Evolutionary conservation across 2,797 vertebrate species (phyloP).

Genomic region (Hippocampus kuda): DNA sequence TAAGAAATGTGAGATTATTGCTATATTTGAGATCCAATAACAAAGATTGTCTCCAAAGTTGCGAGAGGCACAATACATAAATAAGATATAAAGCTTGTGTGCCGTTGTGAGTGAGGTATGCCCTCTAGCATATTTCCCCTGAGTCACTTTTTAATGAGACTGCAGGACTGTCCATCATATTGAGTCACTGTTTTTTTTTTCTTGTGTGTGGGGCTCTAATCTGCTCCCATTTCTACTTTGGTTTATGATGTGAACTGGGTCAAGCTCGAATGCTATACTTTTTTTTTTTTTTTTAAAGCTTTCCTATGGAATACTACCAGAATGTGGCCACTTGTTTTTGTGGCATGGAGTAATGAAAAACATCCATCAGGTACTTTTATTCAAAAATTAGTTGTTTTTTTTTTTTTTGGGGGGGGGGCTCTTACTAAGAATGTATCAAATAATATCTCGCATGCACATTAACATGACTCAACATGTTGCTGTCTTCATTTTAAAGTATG

Average conservation of each 20-base stretch:
- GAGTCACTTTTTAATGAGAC: conserved; percentile 46
- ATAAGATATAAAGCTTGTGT: conserved; percentile 5
- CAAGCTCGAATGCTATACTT: conserved; percentile 6
- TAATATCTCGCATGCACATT: neutral
- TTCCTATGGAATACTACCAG: neutral
- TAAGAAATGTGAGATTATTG: neutral
- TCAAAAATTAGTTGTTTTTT: no score
- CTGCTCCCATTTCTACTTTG: conserved; percentile 17
- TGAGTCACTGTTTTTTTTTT: conserved; percentile 35
- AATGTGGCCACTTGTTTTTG: neutral
- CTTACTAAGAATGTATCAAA: neutral
- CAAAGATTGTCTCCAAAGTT: conserved; percentile 6
- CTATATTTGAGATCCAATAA: neutral
- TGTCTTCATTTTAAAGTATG: neutral
- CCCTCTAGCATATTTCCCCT: conserved; percentile 43
- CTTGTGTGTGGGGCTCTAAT: conserved; percentile 3
- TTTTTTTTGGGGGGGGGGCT: no score
- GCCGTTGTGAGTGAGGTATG: conserved; percentile 28
- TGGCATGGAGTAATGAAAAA: neutral
- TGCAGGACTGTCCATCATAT: conserved; percentile 38
- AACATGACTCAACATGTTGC: neutral
- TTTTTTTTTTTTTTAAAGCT: neutral
- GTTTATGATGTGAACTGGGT: conserved; percentile 15
- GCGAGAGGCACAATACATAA: conserved; percentile 14
- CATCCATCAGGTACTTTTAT: neutral